Conservation (phyloP, 2,797 vertebrate species). For the Melanotaenia nigrans region DNA sequence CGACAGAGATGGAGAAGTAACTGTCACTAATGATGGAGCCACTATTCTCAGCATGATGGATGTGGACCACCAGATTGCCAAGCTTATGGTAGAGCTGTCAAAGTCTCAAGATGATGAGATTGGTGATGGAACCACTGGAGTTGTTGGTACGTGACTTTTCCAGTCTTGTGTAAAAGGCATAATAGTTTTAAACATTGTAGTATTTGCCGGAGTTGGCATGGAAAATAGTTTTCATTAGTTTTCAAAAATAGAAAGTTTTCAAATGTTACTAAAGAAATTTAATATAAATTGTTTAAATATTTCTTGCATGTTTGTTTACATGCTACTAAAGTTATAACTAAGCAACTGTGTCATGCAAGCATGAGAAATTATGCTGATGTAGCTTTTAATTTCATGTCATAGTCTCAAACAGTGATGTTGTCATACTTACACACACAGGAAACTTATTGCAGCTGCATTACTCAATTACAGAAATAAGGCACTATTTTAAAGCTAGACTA, state of each 20-base stretch:
- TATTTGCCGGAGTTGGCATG: not conserved
- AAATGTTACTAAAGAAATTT: not conserved
- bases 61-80: slow-evolving; percentile 97
- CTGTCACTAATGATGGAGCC: slow-evolving; percentile 97
- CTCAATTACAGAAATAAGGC: not conserved
- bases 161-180: not conserved
- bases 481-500: not conserved
- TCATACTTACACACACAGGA: too few relatives aligned
- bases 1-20: slow-evolving; percentile 96
- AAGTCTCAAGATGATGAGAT: slow-evolving; percentile 99
- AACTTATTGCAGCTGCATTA: not conserved
- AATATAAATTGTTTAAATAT: not conserved
- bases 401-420: too few relatives aligned
- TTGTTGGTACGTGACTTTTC: slow-evolving; percentile 85
- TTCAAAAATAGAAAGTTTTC: not conserved
- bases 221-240: not conserved
- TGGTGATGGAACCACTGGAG: slow-evolving; percentile 98
- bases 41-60: slow-evolving; percentile 99
- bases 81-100: slow-evolving; percentile 99
- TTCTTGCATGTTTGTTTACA: too few relatives aligned
- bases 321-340: too few relatives aligned
- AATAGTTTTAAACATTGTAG: not conserved
- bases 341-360: too few relatives aligned
- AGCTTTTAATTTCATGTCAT: not conserved
- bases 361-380: too few relatives aligned